Base-by-base conservation (phyloP, 2,113 vertebrate species). In the Cephalopholis sonnerati region DNA sequence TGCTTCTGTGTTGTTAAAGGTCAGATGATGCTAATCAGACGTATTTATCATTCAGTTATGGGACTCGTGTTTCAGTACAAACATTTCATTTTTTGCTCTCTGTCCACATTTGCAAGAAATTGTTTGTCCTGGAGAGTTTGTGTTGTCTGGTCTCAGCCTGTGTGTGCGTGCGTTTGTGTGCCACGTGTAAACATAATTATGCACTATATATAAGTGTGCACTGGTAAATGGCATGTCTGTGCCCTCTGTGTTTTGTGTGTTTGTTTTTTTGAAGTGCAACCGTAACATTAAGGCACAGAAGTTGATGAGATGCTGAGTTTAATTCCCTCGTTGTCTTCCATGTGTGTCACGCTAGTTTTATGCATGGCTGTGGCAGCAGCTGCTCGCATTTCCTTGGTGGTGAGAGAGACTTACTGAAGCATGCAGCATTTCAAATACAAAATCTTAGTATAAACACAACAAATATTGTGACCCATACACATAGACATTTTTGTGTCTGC, bases 271-370 rank as follows among this genome's bases (percentile, higher is more conserved):
- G 36, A 67, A 69, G 73, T 66, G 36, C 77, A 79, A 57, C 64
- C 69, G 9, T 53, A 58, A 78, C 44, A 77, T 81, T 69, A 70
- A 81, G 74, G 68, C 25, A 17, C 27, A 73, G 62, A 70, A 64
- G 78, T 73, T 89, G 88, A 89, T 87, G 80, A 89, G 77, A 85
- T 83, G 84, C 82, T 64, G 74, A 46, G 41, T 85, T 85, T 3
- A 82, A 91, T 89, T 92, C 87, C 86, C 91, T 24, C 4, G 41
- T 18, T n/a, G 27, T 81, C 73, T 44, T 81, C 72, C 51, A 53
- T 88, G 44, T 91, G 82, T 91, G 91, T 92, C 91, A 86, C 55
- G 58, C 81, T 91, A 87, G 69, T 89, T 90, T 91, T 71, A 69
- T 75, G 80, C 69, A 83, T 92, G 62, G 4, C 74, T 55, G 81